phyloP scores from a whole-genome alignment of 2,113 vertebrate species.

The Phyllostomus discolor region DNA sequence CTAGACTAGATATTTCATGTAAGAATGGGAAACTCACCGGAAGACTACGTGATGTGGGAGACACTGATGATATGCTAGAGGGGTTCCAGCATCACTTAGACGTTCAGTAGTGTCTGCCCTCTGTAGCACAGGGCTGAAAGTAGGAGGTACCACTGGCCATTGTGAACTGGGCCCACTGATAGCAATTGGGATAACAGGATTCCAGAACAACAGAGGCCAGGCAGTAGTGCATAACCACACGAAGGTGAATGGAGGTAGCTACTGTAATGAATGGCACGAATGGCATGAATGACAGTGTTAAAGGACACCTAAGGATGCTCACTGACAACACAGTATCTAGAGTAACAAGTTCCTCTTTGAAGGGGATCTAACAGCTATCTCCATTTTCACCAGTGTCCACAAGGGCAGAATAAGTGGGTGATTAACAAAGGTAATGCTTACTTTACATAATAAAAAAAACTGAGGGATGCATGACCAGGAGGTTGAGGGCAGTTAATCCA shows the following conservation, averaged over 20 bases:
- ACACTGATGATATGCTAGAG: neutral
- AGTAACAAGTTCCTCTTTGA: neutral
- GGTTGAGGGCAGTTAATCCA: neutral
- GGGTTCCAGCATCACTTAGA: neutral
- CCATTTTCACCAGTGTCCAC: neutral
- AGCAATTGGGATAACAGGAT: neutral
- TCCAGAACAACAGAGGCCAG: neutral
- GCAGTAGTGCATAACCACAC: neutral
- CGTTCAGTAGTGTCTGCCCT: neutral
- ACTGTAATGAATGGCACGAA: too few species aligned
- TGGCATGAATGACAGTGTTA: neutral
- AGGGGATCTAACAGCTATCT: neutral
- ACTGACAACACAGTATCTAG: neutral
- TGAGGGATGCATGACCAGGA: neutral
- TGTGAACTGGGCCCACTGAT: neutral
- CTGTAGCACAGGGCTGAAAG: neutral
- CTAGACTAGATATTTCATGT: neutral
- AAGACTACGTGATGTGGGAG: neutral
- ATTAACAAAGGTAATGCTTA: neutral
- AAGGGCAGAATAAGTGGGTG: neutral
- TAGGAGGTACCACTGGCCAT: neutral
- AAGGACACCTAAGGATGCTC: neutral
- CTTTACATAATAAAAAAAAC: neutral
- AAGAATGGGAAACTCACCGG: neutral
- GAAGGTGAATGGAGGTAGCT: neutral